Conservation (phyloP, 2,797 vertebrate species). For the Rhinella marina region DNA sequence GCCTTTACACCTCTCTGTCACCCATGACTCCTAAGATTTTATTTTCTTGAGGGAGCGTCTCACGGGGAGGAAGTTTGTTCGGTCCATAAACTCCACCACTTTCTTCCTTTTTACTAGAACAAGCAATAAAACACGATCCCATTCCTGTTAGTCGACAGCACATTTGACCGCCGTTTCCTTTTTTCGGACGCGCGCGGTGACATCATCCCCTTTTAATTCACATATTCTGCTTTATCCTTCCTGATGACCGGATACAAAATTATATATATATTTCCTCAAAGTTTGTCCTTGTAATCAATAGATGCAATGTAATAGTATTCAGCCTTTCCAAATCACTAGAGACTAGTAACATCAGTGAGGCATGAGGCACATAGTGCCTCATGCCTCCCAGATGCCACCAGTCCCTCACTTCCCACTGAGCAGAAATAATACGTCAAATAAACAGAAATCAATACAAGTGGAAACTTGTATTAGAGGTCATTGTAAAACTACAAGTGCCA, state of each 20-base stretch:
- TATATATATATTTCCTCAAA: neutral
- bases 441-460: neutral
- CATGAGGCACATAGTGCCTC: too few relatives aligned
- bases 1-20: conserved; percentile 4
- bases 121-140: conserved; percentile 28
- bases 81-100: conserved; percentile 15
- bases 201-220: neutral
- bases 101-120: conserved; percentile 22
- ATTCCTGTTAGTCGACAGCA: neutral
- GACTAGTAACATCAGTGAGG: too few relatives aligned
- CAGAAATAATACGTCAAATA: neutral
- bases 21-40: neutral
- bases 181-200: neutral
- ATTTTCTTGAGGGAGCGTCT: neutral
- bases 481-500: conserved; percentile 11
- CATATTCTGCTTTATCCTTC: neutral
- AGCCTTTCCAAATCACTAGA: neutral
- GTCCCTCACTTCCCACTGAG: neutral
- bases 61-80: neutral
- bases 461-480: neutral
- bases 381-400: neutral
- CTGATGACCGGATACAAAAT: neutral
- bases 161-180: neutral
- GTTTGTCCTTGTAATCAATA: neutral
- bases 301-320: neutral